These are phyloP conservation scores for Suillia variegata DNA, from an alignment of 2,888 invertebrate genomes.

Conservation along the genomic window DNA sequence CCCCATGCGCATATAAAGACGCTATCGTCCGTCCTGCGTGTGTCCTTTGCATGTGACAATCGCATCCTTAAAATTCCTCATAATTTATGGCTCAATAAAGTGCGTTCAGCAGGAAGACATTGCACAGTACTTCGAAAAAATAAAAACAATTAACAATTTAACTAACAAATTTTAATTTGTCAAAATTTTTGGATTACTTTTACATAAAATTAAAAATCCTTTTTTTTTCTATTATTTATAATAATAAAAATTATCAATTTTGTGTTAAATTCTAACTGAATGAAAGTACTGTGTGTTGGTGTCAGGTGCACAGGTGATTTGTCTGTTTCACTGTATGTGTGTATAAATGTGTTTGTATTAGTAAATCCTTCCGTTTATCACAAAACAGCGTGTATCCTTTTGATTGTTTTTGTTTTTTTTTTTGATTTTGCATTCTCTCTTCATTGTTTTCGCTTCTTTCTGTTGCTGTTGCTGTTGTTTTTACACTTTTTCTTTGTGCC, in stretches of 20 bases:
- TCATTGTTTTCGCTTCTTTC: no score
- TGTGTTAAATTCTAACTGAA: no score
- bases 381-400: conserved; percentile 4
- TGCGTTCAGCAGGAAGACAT: conserved; percentile 14
- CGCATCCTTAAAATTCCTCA: conserved; percentile 14
- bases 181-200: no score
- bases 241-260: no score
- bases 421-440: no score
- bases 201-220: no score
- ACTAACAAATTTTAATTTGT: no score
- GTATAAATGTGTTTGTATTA: background rate
- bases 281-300: no score
- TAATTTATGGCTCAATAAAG: conserved; percentile 29
- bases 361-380: conserved; percentile 8
- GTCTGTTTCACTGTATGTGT: background rate
- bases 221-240: no score
- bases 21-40: background rate
- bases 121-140: no score
- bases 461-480: background rate
- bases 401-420: conserved; percentile 1
- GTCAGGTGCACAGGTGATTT: conserved; percentile 12
- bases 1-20: no score
- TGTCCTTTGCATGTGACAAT: conserved; percentile 3
- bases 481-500: background rate
- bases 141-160: no score